These are phyloP conservation scores for Hedychridium roseum DNA, from an alignment of 2,888 invertebrate species.

Conservation along the genomic window DNA sequence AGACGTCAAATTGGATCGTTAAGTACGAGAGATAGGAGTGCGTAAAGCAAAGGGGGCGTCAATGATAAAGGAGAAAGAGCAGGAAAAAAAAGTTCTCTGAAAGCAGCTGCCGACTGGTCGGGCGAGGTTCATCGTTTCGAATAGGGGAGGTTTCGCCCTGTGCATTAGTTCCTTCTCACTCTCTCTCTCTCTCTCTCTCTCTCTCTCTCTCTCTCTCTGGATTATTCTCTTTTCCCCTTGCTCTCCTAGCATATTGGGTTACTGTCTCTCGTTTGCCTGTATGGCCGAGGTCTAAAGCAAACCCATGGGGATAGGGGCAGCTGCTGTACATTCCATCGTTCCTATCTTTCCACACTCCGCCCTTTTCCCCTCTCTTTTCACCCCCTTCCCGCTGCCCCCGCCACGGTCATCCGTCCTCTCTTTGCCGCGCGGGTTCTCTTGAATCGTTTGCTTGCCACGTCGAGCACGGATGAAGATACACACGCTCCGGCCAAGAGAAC, in stretches of 20 bases:
- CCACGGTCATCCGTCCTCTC: slow-evolving; percentile 3
- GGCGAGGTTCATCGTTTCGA: slow-evolving; percentile 38
- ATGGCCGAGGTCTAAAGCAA: slow-evolving; percentile 46
- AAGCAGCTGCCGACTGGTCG: slow-evolving; percentile 38
- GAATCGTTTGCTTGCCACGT: slow-evolving; percentile 16
- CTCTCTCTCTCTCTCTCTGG: slow-evolving; percentile 15
- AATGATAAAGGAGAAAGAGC: slow-evolving; percentile 9
- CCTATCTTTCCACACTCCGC: slow-evolving; percentile 27
- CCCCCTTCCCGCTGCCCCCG: slow-evolving; percentile 11
- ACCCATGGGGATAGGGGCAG: slow-evolving; percentile 49
- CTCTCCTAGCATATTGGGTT: slow-evolving; percentile 32
- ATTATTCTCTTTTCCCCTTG: slow-evolving; percentile 10
- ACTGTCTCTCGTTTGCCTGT: slow-evolving; percentile 40
- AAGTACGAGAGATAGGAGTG: slow-evolving; percentile 16
- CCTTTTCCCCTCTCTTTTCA: slow-evolving; percentile 20
- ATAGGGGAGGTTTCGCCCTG: slow-evolving; percentile 42
- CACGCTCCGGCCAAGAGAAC: not conserved
- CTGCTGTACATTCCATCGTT: slow-evolving; percentile 50
- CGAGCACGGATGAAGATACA: not conserved
- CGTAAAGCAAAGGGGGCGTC: slow-evolving; percentile 2
- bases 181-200: slow-evolving; percentile 11
- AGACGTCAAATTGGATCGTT: no score
- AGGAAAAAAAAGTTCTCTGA: slow-evolving; percentile 27
- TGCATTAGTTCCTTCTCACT: slow-evolving; percentile 10
- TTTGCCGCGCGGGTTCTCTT: slow-evolving; percentile 12